These are phyloP conservation scores for Melangyna quadrimaculata DNA, from an alignment of 2,888 invertebrate species.

Conservation along the genomic window DNA sequence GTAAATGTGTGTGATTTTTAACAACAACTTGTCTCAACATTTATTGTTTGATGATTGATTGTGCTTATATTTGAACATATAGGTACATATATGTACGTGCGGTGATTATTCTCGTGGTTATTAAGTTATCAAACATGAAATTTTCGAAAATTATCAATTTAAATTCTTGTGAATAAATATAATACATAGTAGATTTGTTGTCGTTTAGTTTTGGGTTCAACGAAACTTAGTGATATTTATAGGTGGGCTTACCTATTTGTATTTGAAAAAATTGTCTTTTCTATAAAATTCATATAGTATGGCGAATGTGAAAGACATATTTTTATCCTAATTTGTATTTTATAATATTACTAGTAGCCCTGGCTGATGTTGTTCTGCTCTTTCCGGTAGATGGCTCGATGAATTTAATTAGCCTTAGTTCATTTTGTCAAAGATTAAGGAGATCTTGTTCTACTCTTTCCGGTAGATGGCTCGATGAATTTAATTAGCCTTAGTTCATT, in stretches of 20 bases:
- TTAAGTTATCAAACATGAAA: neutral
- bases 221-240: neutral
- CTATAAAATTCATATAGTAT: neutral
- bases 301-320: too few species aligned
- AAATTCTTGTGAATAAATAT: neutral
- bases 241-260: neutral
- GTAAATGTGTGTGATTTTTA: neutral
- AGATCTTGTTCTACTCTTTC: too few species aligned
- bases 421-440: too few species aligned
- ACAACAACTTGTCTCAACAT: neutral
- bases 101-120: neutral
- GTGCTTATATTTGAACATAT: neutral
- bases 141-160: neutral
- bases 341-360: too few species aligned
- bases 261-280: neutral
- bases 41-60: neutral
- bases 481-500: too few species aligned
- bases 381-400: too few species aligned
- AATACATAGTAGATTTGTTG: neutral
- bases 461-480: too few species aligned
- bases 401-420: too few species aligned
- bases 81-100: neutral
- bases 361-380: too few species aligned
- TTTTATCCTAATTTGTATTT: too few species aligned
- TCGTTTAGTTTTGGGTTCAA: neutral